Percentiles rank a stretch among this genome's conserved stretches.
Evolutionary conservation across 2,888 invertebrate genomes (phyloP).

Genomic region (Orthosia gothica): DNA sequence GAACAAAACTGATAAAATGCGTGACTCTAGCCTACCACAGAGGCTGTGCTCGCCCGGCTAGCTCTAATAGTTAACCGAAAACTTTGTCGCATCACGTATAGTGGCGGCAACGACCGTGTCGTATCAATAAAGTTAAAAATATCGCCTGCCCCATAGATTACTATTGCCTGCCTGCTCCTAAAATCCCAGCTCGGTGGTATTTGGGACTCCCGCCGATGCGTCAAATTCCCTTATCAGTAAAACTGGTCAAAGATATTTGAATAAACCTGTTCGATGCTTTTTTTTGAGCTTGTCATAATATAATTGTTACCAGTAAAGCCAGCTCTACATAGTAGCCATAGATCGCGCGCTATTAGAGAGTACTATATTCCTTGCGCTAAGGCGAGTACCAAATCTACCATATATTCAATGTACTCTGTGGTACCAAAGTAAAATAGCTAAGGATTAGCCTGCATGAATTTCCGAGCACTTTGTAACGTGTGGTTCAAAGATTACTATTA

Average conservation of each 20-base stretch:
- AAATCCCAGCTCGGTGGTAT: neutral
- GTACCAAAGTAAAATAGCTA: neutral
- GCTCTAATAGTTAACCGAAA: neutral
- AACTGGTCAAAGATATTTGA: neutral
- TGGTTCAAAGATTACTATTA: too few species aligned
- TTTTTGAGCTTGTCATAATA: slow-evolving; percentile 3
- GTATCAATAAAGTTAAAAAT: neutral
- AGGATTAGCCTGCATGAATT: too few species aligned
- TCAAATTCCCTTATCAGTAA: neutral
- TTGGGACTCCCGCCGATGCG: neutral
- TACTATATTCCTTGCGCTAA: too few species aligned
- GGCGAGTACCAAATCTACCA: too few species aligned
- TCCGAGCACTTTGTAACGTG: too few species aligned
- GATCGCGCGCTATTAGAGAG: neutral
- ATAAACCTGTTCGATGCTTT: neutral
- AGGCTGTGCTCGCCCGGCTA: too few species aligned
- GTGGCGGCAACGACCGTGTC: too few species aligned
- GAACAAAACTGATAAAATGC: too few species aligned
- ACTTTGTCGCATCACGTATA: neutral
- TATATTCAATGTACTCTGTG: too few species aligned
- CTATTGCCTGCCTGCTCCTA: too few species aligned
- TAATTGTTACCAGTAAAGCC: neutral
- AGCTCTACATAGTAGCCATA: neutral
- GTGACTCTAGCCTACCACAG: too few species aligned
- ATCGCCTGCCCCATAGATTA: neutral